phyloP scores from a whole-genome alignment of 2,888 invertebrate genomes.

The Diloba caeruleocephala region DNA sequence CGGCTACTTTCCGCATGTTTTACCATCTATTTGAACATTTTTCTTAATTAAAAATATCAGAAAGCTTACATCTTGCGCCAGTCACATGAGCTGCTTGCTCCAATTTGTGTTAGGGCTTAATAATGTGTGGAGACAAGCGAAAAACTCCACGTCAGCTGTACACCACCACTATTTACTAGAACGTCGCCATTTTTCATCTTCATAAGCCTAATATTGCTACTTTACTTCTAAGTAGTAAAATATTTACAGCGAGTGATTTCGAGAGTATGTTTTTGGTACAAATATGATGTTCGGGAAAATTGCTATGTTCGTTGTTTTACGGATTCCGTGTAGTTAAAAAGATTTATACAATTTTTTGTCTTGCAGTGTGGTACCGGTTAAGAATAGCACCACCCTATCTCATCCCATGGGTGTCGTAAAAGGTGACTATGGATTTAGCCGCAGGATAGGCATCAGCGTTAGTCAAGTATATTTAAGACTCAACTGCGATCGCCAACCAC shows the following conservation, averaged over 20 bases:
- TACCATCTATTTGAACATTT: too few relatives aligned
- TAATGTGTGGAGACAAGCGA: conserved; percentile 71
- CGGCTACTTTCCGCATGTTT: too few relatives aligned
- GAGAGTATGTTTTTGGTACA: conserved; percentile 17
- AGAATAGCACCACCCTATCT: too few relatives aligned
- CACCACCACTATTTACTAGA: conserved; percentile 52
- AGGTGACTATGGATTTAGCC: too few relatives aligned
- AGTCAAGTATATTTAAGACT: too few relatives aligned
- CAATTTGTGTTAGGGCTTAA: conserved; percentile 76
- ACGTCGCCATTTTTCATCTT: conserved; percentile 53
- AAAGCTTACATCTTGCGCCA: conserved; percentile 54
- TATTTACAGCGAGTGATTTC: conserved; percentile 43
- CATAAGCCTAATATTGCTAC: conserved; percentile 38
- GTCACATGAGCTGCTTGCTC: conserved; percentile 58
- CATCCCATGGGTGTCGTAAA: too few relatives aligned
- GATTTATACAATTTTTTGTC: too few relatives aligned
- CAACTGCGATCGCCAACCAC: too few relatives aligned
- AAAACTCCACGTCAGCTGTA: conserved; percentile 65
- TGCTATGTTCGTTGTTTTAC: not conserved
- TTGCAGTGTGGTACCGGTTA: too few relatives aligned
- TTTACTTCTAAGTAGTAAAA: conserved; percentile 48
- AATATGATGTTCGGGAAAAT: conserved; percentile 21
- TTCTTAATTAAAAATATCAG: too few relatives aligned
- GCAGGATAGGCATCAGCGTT: too few relatives aligned
- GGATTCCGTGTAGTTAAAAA: too few relatives aligned